Base-by-base conservation (phyloP, 30 jellyfish, hydroid and myxozoan species). In the Calvadosia cruxmelitensis region DNA sequence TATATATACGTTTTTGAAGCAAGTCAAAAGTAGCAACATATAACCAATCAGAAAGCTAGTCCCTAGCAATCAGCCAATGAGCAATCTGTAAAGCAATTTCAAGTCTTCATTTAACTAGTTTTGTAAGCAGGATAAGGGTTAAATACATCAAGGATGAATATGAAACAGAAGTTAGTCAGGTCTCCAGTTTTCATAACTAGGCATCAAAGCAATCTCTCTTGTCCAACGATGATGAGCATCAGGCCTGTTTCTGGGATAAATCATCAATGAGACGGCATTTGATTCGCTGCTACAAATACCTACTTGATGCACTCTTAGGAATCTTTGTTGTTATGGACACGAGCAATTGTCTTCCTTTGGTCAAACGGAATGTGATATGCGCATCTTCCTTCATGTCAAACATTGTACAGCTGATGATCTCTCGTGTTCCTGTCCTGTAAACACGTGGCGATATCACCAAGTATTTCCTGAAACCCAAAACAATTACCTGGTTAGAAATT, bases 361-460 rank as follows among this genome's bases (percentile, higher is more conserved):
- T 70, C 33, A 70, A 30, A 20, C 27, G 33, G 15, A 53, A 26
- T 10, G 2, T 24, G 31, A 70, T 24, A 29, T 26, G 33, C 15
- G 80, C 51, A 33, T 66, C 15, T 1, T 51, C 33, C 3, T 26
- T 28, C 31, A 70, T 2, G 20, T 70, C 52, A 53, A 70, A 70
- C 29, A 70, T 3, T 20, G 80, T 70, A 23, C 49, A 64, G 24
- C 68, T 35, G 25, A 70, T 50, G 30, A 70, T 66, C 52, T 70
- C 80, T 49, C 31, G 27, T 26, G 80, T 20, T 2, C 80, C 80
- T 1, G 80, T 53, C 31, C 80, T 27, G 80, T 49, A 70, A 28
- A 70, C 71, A 33, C 70, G 63, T 28, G 80, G 80, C 1, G 80
- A 49, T 24, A 70, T 66, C 25, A 70, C 70, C 72, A 70, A 50